Evolutionary conservation across 1,140 invertebrate species (phyloP).

Genomic region (Magallana gigas): DNA sequence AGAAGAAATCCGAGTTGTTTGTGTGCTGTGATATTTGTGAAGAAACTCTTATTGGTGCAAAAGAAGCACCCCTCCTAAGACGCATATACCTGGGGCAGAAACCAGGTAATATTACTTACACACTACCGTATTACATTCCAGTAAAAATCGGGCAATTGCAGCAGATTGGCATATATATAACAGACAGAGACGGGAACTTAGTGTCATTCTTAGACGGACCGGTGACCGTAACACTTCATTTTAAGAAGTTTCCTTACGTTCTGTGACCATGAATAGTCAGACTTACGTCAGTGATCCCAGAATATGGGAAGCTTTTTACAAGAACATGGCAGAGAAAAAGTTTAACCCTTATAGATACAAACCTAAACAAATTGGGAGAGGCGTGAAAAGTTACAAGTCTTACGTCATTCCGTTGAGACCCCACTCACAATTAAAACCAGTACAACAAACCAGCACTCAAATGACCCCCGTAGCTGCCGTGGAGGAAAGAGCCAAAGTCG

Average conservation of each 20-base stretch:
- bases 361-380: constrained; percentile 8
- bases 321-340: constrained; percentile 44
- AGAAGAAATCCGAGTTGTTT: constrained; percentile 10
- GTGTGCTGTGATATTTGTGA: not conserved
- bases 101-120: too few relatives aligned
- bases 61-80: too few relatives aligned
- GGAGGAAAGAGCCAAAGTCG: constrained; percentile 46
- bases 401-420: constrained; percentile 22
- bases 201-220: too few relatives aligned
- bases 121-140: too few relatives aligned
- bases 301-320: constrained; percentile 53
- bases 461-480: constrained; percentile 44
- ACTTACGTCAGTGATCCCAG: constrained; percentile 48
- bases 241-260: not conserved
- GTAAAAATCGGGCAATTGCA: too few relatives aligned
- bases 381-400: constrained; percentile 5
- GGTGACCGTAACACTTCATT: too few relatives aligned
- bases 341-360: constrained; percentile 50
- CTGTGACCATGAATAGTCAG: constrained; percentile 11
- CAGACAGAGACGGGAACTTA: too few relatives aligned
- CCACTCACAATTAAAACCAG: constrained; percentile 18
- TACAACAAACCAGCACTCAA: not conserved
- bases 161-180: too few relatives aligned
- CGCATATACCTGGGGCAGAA: too few relatives aligned
- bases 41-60: too few relatives aligned